Evolutionary conservation across 1,140 invertebrate genomes (phyloP).

Genomic region (Papilio polytes): DNA sequence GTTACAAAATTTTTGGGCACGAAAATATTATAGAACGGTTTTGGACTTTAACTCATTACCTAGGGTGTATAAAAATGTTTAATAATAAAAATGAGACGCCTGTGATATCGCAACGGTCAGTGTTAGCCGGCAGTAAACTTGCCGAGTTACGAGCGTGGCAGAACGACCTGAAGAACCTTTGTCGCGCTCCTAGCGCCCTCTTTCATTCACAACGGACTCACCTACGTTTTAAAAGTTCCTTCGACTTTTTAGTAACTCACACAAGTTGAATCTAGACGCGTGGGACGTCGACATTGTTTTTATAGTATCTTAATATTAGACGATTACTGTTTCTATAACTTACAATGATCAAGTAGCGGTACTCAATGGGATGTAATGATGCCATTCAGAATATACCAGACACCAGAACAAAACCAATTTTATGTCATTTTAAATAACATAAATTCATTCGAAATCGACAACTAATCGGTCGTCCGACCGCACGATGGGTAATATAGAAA

Average conservation of each 20-base stretch:
- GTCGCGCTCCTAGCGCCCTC: background rate
- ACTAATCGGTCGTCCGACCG: background rate
- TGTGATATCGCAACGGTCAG: background rate
- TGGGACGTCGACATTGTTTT: background rate
- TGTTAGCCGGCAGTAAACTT: constrained; percentile 10
- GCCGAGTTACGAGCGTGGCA: background rate
- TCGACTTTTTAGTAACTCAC: background rate
- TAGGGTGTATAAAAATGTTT: background rate
- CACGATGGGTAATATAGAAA: background rate
- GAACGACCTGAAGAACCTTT: background rate
- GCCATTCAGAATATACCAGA: background rate
- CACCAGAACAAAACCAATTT: constrained; percentile 1
- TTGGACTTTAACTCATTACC: background rate
- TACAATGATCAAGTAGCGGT: background rate
- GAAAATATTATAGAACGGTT: background rate
- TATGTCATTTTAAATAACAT: constrained; percentile 9
- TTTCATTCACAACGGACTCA: constrained; percentile 16
- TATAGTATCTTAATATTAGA: background rate
- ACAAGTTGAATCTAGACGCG: background rate
- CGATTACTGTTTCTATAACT: background rate
- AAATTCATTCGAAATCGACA: constrained; percentile 16
- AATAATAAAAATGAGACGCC: background rate
- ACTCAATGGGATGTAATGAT: constrained; percentile 2
- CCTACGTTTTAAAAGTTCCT: background rate
- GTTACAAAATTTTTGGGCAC: background rate